A percentile compares a stretch with the other conserved stretches of the same genome.
These are phyloP conservation scores for Cryptocheilus praepositus DNA, from an alignment of 2,888 invertebrate genomes.

Conservation along the genomic window DNA sequence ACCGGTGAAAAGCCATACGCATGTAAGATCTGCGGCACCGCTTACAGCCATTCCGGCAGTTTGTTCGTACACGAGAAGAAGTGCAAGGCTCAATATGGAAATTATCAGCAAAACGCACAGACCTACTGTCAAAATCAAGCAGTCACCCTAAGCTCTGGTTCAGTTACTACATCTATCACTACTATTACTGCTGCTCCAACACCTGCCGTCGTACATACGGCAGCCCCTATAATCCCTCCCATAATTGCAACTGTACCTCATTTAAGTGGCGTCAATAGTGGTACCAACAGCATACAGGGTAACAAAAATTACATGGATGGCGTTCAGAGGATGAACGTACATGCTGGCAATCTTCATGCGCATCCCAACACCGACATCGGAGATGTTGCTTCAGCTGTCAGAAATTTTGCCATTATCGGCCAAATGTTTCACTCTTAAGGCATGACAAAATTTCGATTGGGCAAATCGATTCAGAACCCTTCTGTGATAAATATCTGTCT, in stretches of 20 bases:
- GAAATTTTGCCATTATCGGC: constrained; percentile 58
- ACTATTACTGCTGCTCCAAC: constrained; percentile 50
- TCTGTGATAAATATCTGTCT: constrained; percentile 55
- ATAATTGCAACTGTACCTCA: constrained; percentile 52
- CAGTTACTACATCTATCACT: constrained; percentile 12
- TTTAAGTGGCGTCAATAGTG: constrained; percentile 35
- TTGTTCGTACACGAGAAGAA: constrained; percentile 70
- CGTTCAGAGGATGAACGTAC: constrained; percentile 41
- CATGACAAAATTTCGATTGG: background rate
- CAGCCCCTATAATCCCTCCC: constrained; percentile 35
- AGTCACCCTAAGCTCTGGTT: constrained; percentile 12
- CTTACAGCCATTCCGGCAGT: constrained; percentile 70
- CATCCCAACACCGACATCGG: constrained; percentile 46
- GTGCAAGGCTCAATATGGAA: constrained; percentile 58
- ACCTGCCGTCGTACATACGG: constrained; percentile 26
- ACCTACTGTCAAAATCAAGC: constrained; percentile 41
- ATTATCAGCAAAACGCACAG: constrained; percentile 50
- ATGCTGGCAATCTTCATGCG: constrained; percentile 37
- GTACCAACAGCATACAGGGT: constrained; percentile 32
- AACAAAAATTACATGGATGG: constrained; percentile 51
- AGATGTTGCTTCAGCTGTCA: constrained; percentile 50
- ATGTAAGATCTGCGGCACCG: constrained; percentile 68
- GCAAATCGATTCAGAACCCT: constrained; percentile 29
- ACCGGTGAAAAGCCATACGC: constrained; percentile 70
- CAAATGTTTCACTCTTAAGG: constrained; percentile 62